Percentiles rank a stretch among this genome's conserved stretches.
Evolutionary conservation across 1,140 invertebrate genomes (phyloP).

Genomic region (Meloidogyne exigua): DNA sequence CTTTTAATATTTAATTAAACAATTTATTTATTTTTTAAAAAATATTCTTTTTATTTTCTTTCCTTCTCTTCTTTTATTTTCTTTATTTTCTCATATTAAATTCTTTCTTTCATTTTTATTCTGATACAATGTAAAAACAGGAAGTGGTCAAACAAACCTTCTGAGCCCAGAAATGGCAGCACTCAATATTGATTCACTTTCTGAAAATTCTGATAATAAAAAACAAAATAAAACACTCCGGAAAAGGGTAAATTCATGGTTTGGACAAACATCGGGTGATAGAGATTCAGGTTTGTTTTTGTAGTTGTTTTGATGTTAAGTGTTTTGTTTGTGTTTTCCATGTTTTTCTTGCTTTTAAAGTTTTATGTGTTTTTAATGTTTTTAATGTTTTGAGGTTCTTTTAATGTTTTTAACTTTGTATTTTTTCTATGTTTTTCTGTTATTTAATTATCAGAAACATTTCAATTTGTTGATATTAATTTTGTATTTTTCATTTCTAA

Average conservation of each 20-base stretch:
- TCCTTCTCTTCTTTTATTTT: neutral
- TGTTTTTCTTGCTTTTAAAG: too few species aligned
- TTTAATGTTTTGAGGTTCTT: too few species aligned
- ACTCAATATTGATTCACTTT: neutral
- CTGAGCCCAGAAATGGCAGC: neutral
- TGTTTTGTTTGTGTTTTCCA: neutral
- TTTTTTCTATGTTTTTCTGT: too few species aligned
- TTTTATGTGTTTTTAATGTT: too few species aligned
- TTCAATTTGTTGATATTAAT: too few species aligned
- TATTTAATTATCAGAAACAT: too few species aligned
- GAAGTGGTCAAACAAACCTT: conserved; percentile 3
- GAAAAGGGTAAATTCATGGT: conserved; percentile 13
- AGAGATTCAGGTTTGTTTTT: neutral
- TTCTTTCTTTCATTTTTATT: neutral
- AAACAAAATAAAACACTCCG: neutral
- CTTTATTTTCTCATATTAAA: neutral
- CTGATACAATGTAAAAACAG: conserved; percentile 4
- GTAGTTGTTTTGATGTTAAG: too few species aligned
- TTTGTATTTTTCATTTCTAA: too few species aligned
- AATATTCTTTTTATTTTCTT: neutral
- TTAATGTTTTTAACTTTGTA: too few species aligned
- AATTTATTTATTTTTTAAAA: neutral
- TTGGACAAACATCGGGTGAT: conserved; percentile 12
- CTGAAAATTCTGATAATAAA: neutral
- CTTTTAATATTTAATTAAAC: too few species aligned